Conservation (phyloP, 2,113 vertebrate genomes). For the Taxidea taxus region DNA sequence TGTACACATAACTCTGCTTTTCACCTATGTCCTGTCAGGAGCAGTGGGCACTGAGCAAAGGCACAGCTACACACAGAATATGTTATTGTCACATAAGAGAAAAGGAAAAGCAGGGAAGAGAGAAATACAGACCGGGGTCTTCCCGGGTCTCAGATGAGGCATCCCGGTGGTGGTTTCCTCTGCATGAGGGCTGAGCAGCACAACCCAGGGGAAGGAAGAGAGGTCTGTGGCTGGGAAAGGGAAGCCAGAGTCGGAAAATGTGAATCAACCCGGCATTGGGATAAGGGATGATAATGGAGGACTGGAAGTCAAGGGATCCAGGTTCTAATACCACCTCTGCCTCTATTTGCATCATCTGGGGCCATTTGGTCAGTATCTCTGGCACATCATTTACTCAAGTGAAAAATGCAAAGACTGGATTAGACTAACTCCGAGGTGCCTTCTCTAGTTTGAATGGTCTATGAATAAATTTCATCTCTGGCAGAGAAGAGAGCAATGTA, state of each 20-base stretch:
- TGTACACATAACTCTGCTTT: not conserved
- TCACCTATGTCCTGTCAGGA: not conserved
- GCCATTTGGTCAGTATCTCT: not conserved
- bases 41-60: not conserved
- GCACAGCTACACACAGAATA: not conserved
- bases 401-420: not conserved
- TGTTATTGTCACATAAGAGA: not conserved
- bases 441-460: slow-evolving; percentile 1
- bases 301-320: not conserved
- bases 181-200: not conserved
- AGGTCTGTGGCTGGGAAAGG: not conserved
- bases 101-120: not conserved
- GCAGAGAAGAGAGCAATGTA: not conserved
- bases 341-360: not conserved
- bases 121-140: not conserved
- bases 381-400: not conserved
- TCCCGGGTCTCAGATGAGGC: not conserved
- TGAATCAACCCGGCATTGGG: not conserved
- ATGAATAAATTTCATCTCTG: slow-evolving; percentile 40
- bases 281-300: not conserved
- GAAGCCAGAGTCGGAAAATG: not conserved
- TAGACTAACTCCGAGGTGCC: not conserved
- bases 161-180: not conserved
- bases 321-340: not conserved
- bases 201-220: not conserved